Evolutionary conservation across 2,888 invertebrate genomes (phyloP), one percentile per base, ranked within the genome.

Genomic region (Ametastegia equiseti): DNA sequence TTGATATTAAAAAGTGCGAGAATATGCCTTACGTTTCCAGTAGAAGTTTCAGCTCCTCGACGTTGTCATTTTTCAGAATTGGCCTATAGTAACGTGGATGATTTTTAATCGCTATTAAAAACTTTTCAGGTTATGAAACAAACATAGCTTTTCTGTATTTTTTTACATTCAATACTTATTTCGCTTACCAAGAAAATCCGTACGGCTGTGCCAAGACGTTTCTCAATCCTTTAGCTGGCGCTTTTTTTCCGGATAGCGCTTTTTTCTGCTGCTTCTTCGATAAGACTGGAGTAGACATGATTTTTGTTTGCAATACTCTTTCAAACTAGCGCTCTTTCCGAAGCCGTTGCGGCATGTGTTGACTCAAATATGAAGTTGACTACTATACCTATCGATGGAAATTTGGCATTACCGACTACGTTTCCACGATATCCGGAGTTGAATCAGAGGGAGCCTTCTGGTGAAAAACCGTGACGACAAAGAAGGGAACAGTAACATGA

Each of bases 161-260:
- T 45, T 63, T 9, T 13, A 4, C 19, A 42, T n/a, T n/a, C n/a
- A n/a, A n/a, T n/a, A n/a, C n/a, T 63, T 1, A 30, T 19, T 33
- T 42, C 13, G 81, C 67, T 81, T 87, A 91, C 91, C 90, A 90
- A 50, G 83, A 86, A 69, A 42, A 86, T 19, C 87, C 87, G 36
- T 85, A 84, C 0, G 91, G 90, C 73, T 88, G 87, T 3, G 87
- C 88, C 47, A 91, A 81, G 11, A 90, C 87, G 85, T 91, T 90
- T 79, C 88, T 85, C 11, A 90, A 83, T n/a, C 89, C 89, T 83
- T 88, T 90, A 0, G 63, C 54, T 0, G 88, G 83, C 6, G 83
- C 82, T 75, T 89, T 90, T 81, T 90, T 90, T 13, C 67, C 82
- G 19, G 88, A 88, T 39, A 89, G 81, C 27, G 86, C 83, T 39